These are phyloP conservation scores for Melanotaenia duboulayi DNA, from an alignment of 2,113 vertebrate genomes.

Conservation along the genomic window DNA sequence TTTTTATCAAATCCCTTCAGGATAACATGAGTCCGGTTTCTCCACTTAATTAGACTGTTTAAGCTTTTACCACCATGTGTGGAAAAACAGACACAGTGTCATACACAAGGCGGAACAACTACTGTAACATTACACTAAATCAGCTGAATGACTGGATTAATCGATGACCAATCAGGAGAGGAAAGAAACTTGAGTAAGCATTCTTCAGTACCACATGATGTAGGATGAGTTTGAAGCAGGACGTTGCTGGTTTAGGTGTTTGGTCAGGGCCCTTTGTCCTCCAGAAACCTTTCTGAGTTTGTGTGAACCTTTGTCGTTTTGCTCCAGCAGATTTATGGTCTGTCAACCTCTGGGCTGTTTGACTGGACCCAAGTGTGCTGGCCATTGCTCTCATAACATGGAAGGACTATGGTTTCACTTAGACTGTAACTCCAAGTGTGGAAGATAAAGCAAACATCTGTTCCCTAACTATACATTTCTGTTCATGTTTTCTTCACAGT, in stretches of 20 bases:
- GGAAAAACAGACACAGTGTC: slow-evolving; percentile 16
- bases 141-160: not conserved
- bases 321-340: slow-evolving; percentile 51
- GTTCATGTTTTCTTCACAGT: too few relatives aligned
- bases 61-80: slow-evolving; percentile 28
- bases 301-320: slow-evolving; percentile 19
- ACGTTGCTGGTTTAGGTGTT: not conserved
- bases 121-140: not conserved
- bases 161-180: not conserved
- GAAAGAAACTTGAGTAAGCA: not conserved
- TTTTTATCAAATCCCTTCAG: slow-evolving; percentile 41
- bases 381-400: slow-evolving; percentile 65
- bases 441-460: not conserved
- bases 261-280: slow-evolving; percentile 17
- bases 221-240: not conserved
- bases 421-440: slow-evolving; percentile 20
- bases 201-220: not conserved
- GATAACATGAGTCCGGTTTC: slow-evolving; percentile 60
- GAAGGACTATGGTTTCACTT: slow-evolving; percentile 38
- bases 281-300: slow-evolving; percentile 18
- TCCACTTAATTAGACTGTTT: slow-evolving; percentile 41
- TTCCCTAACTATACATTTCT: not conserved
- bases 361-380: slow-evolving; percentile 31
- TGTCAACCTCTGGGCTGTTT: slow-evolving; percentile 43
- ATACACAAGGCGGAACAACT: not conserved